Evolutionary conservation across 2,113 vertebrate species (phyloP).

Genomic region (Thomomys bottae): DNA sequence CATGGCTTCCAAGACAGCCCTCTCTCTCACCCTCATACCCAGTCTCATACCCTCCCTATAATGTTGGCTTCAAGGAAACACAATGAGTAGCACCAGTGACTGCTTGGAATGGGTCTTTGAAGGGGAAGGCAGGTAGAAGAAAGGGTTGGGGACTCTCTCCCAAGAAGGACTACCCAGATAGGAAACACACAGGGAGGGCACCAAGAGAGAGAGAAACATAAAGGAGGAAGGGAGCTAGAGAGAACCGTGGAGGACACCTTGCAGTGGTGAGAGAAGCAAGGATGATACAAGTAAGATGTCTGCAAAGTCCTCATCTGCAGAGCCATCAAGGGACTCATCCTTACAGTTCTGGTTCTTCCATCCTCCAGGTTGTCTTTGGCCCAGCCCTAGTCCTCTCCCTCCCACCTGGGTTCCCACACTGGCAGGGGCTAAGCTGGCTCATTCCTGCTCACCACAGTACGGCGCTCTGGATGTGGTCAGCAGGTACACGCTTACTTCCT

Average conservation of each 20-base stretch:
- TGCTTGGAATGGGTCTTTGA: background rate
- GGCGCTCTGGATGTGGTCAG: constrained; percentile 88
- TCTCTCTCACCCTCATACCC: background rate
- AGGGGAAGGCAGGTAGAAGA: background rate
- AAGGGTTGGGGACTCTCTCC: background rate
- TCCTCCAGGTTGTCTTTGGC: background rate
- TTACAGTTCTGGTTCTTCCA: background rate
- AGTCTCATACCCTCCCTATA: background rate
- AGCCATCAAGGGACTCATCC: background rate
- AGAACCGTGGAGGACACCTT: background rate
- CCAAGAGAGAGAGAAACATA: background rate
- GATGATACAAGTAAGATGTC: background rate
- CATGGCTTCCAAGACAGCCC: background rate
- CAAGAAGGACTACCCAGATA: background rate
- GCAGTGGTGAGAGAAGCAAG: background rate
- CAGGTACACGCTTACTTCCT: constrained; percentile 90
- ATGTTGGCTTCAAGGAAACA: background rate
- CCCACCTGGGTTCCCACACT: background rate
- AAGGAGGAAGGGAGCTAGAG: background rate
- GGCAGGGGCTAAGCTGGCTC: background rate
- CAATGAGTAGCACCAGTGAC: background rate
- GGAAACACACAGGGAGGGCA: background rate
- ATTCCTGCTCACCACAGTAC: constrained; percentile 89
- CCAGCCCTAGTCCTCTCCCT: background rate
- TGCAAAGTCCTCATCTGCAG: background rate